Conservation (phyloP, 2,888 invertebrate species). For the Merodon equestris region DNA sequence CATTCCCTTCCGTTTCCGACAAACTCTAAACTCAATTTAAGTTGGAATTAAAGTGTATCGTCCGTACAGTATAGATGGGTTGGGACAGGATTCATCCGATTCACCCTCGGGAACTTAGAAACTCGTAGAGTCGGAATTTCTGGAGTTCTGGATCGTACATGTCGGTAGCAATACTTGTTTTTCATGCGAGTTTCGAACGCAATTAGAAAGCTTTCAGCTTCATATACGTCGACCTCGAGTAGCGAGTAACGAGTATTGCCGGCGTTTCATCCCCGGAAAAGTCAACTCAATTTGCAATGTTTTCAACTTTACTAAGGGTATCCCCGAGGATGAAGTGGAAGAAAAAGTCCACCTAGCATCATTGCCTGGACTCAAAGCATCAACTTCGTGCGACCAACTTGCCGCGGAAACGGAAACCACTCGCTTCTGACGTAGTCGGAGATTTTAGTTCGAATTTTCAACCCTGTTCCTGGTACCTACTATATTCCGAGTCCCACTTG, state of each 20-base stretch:
- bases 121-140: no score
- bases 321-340: background rate
- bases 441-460: no score
- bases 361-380: background rate
- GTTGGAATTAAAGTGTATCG: constrained; percentile 32
- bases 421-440: no score
- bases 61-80: background rate
- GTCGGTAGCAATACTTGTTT: background rate
- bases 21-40: constrained; percentile 59
- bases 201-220: constrained; percentile 56
- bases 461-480: background rate
- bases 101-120: no score
- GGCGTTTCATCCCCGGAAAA: constrained; percentile 8
- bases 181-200: constrained; percentile 22
- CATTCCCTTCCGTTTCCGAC: constrained; percentile 36
- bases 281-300: constrained; percentile 57
- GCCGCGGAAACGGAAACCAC: constrained; percentile 43
- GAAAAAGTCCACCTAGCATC: constrained; percentile 8
- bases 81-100: no score
- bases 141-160: no score
- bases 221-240: background rate
- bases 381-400: constrained; percentile 4
- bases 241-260: constrained; percentile 4
- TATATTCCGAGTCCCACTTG: no score
- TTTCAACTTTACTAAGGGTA: constrained; percentile 19